Evolutionary conservation across 1,140 invertebrate species (phyloP).

Genomic region (Chionoecetes opilio): DNA sequence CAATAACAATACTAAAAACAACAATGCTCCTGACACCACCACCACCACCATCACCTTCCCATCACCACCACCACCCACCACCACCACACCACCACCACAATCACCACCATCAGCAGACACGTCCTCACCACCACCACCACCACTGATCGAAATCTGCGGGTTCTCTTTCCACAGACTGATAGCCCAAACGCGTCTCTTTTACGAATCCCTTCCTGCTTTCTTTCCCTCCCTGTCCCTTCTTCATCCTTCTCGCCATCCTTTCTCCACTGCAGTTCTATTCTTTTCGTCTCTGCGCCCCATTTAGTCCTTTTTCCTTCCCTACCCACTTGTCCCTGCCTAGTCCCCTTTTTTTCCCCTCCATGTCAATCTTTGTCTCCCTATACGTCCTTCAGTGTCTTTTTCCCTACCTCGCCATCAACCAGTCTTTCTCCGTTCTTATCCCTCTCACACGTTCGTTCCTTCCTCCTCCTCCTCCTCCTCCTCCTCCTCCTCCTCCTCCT

Average conservation of each 20-base stretch:
- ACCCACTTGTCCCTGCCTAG: too few relatives aligned
- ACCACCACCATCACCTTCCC: not conserved
- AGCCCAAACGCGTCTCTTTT: not conserved
- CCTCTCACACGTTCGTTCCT: not conserved
- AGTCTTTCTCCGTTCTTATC: not conserved
- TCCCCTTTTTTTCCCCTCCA: too few relatives aligned
- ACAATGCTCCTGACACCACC: not conserved
- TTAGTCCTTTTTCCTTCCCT: not conserved
- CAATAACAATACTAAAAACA: not conserved
- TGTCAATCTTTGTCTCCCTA: too few relatives aligned
- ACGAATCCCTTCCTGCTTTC: not conserved
- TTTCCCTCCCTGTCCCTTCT: not conserved
- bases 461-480: not conserved
- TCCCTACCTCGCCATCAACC: too few relatives aligned
- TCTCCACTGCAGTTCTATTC: not conserved
- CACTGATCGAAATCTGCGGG: not conserved
- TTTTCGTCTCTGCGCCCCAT: not conserved
- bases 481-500: conserved; percentile 23
- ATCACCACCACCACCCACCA: not conserved
- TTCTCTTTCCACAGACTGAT: not conserved
- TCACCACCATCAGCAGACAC: not conserved
- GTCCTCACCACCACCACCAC: not conserved
- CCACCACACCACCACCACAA: not conserved
- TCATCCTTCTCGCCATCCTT: not conserved
- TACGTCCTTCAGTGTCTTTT: too few relatives aligned